Conservation (phyloP, 2,888 invertebrate genomes). For the Eupithecia centaureata region DNA sequence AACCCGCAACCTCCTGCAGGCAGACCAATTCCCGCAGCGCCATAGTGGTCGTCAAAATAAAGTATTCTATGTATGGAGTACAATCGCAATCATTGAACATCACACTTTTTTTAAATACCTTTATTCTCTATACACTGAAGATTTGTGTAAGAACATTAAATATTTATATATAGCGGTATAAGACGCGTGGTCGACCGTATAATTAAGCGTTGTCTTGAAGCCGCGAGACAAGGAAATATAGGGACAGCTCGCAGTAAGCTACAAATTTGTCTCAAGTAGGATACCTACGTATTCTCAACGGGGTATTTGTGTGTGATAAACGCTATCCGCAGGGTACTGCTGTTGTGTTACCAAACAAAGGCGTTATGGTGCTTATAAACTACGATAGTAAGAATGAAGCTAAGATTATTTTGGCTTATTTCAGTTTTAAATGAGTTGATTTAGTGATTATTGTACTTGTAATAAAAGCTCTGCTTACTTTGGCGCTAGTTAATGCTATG, state of each 20-base stretch:
- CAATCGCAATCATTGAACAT: no score
- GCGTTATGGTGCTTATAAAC: not conserved
- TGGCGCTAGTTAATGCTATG: not conserved
- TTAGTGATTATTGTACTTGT: no score
- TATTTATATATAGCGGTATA: no score
- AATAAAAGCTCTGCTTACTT: not conserved
- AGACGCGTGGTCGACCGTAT: slow-evolving; percentile 35
- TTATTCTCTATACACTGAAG: not conserved
- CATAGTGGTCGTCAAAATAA: no score
- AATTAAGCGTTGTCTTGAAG: slow-evolving; percentile 42
- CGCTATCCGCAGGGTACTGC: slow-evolving; percentile 30
- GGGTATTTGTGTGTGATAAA: slow-evolving; percentile 35
- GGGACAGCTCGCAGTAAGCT: slow-evolving; percentile 38
- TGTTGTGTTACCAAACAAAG: slow-evolving; percentile 22
- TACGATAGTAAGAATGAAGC: no score
- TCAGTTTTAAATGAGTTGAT: no score
- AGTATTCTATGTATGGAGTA: no score
- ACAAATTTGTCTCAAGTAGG: slow-evolving; percentile 36
- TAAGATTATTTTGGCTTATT: no score
- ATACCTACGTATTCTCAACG: slow-evolving; percentile 35
- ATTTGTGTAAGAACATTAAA: slow-evolving; percentile 9
- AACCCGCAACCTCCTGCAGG: no score
- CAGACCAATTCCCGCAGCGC: no score
- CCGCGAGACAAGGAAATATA: slow-evolving; percentile 42
- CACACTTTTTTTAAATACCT: no score